Evolutionary conservation across 2,797 vertebrate species (phyloP).

Genomic region (Myripristis jacobus): DNA sequence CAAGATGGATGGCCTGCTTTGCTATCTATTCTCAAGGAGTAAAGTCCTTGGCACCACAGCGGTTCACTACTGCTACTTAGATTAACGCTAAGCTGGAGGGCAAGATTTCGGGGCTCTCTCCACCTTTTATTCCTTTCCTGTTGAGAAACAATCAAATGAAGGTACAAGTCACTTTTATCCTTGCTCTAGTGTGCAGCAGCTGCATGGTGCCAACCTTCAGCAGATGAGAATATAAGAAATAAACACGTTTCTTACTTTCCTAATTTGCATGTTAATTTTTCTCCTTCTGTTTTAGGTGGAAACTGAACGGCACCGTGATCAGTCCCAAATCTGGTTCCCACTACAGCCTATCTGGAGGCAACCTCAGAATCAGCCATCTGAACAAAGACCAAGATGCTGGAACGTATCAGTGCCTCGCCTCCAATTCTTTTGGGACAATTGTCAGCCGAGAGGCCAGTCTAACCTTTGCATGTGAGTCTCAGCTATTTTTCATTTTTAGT

Average conservation of each 20-base stretch:
- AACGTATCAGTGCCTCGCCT: slow-evolving; percentile 94
- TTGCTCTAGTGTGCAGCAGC: slow-evolving; percentile 5
- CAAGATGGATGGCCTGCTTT: slow-evolving; percentile 81
- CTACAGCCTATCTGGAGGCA: slow-evolving; percentile 92
- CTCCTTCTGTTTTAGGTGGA: slow-evolving; percentile 86
- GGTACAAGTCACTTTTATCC: slow-evolving; percentile 24
- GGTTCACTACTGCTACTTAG: slow-evolving; percentile 68
- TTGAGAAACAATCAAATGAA: slow-evolving; percentile 41
- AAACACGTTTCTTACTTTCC: slow-evolving; percentile 27
- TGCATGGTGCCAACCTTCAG: not conserved
- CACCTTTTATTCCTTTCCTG: slow-evolving; percentile 41
- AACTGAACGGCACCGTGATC: slow-evolving; percentile 91
- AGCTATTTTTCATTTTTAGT: slow-evolving; percentile 6
- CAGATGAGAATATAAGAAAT: not conserved
- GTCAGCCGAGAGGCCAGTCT: slow-evolving; percentile 94
- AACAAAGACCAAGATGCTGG: slow-evolving; percentile 92
- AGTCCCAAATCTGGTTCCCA: slow-evolving; percentile 89
- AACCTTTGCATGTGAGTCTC: slow-evolving; percentile 95
- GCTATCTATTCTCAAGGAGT: slow-evolving; percentile 73
- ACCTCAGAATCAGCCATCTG: slow-evolving; percentile 92
- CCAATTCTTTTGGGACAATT: slow-evolving; percentile 93
- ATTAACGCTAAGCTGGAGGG: slow-evolving; percentile 68
- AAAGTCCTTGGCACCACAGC: slow-evolving; percentile 67
- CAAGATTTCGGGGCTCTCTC: slow-evolving; percentile 45
- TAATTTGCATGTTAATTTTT: slow-evolving; percentile 39